Percentiles rank a stretch among this genome's conserved stretches.
phyloP scores from a whole-genome alignment of 92 coral and sea anemone species.

The Phymanthus crucifer region DNA sequence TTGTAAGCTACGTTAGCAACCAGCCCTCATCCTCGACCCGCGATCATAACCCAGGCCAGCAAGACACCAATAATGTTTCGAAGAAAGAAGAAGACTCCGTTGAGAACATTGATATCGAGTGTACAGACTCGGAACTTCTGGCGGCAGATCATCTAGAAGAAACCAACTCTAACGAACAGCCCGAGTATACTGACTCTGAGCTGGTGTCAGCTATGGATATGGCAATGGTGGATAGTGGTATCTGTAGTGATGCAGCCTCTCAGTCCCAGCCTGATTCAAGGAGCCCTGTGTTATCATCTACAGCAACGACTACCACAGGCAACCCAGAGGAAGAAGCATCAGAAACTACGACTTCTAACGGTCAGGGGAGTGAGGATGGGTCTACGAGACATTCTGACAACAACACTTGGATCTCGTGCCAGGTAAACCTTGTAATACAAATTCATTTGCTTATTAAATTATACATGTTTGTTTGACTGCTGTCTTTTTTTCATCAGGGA shows the following conservation, averaged over 20 bases:
- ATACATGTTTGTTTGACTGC: neutral
- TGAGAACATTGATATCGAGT: conserved; percentile 13
- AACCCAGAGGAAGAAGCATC: neutral
- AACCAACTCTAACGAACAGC: neutral
- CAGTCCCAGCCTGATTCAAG: neutral
- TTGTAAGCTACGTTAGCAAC: conserved; percentile 41
- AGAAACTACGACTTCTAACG: neutral
- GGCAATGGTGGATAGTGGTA: neutral
- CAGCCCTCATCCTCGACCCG: neutral
- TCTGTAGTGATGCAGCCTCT: neutral
- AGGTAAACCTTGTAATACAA: neutral
- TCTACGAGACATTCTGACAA: neutral
- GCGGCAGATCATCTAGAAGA: conserved; percentile 1
- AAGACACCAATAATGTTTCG: neutral
- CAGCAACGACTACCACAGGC: neutral
- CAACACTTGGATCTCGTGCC: conserved; percentile 27
- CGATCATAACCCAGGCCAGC: conserved; percentile 3
- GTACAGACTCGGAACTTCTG: conserved; percentile 27
- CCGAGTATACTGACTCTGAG: conserved; percentile 18
- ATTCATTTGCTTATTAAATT: neutral
- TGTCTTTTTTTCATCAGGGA: conserved; percentile 1
- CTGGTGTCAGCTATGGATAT: neutral
- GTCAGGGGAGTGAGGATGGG: neutral
- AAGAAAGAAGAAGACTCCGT: neutral
- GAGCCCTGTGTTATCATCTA: neutral